Base-by-base conservation (phyloP, 2,797 vertebrate species). In the Amniataba percoides region DNA sequence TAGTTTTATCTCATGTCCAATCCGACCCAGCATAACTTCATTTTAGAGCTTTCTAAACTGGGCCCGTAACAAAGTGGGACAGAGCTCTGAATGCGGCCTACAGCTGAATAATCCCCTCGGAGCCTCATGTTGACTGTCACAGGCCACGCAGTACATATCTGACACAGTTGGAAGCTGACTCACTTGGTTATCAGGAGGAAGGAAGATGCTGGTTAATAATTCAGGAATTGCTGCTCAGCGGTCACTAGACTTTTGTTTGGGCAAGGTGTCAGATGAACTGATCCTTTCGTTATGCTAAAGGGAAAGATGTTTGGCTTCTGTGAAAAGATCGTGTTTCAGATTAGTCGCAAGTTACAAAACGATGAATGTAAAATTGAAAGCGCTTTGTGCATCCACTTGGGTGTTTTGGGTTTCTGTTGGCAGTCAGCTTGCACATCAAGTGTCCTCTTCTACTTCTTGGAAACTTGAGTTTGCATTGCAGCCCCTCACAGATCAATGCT, bases 21-120 rank as follows among this genome's bases (percentile, higher is more conserved):
- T 80, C 56, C 57, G 55, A 87, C 42, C 69, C 23, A 52, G 65
- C 58, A 51, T 58, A 76, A 84, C 74, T 85, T 80, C 19, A 85
- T 89, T 81, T 31, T 84, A 77, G 76, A 63, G 58, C 42, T 64
- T 46, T 84, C 83, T 80, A 89, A 90, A 84, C 72, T 83, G 72
- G 87, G 86, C 74, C 83, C 52, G n/a, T 15, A 65, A 78, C 71
- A 83, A 90, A 88, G 80, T 92, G 85, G 92, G 92, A 82, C 88
- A 82, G 82, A 71, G 87, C 77, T 81, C 75, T 83, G 80, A 89
- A 78, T 90, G 61, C 25, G 63, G 83, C 60, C 71, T 73, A 63
- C 66, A 81, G 74, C 64, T 49, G 77, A 82, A 66, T 83, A 84
- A 87, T 92, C 72, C 84, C 81, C 42, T 56, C 62, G 51, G 55